Evolutionary conservation across 2,113 vertebrate species (phyloP).

Genomic region (Forbesichthys agassizii): DNA sequence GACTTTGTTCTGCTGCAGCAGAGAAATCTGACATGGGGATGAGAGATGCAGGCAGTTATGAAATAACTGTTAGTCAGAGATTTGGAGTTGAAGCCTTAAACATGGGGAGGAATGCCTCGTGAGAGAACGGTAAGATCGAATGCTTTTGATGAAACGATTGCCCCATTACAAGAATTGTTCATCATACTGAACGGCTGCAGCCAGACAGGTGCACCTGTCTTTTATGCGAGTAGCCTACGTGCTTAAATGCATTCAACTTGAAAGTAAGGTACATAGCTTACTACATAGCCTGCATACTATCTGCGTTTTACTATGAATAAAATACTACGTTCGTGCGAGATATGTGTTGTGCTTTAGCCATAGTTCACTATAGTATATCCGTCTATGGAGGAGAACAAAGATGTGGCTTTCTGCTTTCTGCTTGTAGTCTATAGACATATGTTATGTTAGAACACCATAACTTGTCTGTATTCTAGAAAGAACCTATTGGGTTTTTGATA

Average conservation of each 20-base stretch:
- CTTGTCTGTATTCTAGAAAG: background rate
- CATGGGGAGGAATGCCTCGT: slow-evolving; percentile 70
- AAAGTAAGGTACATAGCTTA: background rate
- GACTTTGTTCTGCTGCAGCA: slow-evolving; percentile 77
- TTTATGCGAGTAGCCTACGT: slow-evolving; percentile 50
- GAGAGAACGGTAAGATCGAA: slow-evolving; percentile 67
- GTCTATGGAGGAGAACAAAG: slow-evolving; percentile 27
- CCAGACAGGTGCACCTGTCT: slow-evolving; percentile 76
- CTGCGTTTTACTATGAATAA: too few species aligned
- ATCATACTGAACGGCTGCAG: slow-evolving; percentile 61
- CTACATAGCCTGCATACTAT: too few species aligned
- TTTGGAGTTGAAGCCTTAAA: slow-evolving; percentile 46
- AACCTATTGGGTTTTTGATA: too few species aligned
- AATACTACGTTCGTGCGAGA: too few species aligned
- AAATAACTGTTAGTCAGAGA: slow-evolving; percentile 62
- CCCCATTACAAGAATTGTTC: slow-evolving; percentile 25
- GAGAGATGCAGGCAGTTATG: slow-evolving; percentile 66
- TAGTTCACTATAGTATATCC: too few species aligned
- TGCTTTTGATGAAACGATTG: background rate
- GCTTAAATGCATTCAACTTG: slow-evolving; percentile 58
- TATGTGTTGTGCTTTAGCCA: too few species aligned
- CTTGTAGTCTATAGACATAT: slow-evolving; percentile 61
- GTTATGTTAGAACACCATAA: slow-evolving; percentile 25
- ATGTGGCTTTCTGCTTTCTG: slow-evolving; percentile 21
- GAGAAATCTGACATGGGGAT: slow-evolving; percentile 77